Evolutionary conservation across 2,888 invertebrate species (phyloP), one percentile per base, ranked within the genome.

Genomic region (Thymelicus sylvestris): DNA sequence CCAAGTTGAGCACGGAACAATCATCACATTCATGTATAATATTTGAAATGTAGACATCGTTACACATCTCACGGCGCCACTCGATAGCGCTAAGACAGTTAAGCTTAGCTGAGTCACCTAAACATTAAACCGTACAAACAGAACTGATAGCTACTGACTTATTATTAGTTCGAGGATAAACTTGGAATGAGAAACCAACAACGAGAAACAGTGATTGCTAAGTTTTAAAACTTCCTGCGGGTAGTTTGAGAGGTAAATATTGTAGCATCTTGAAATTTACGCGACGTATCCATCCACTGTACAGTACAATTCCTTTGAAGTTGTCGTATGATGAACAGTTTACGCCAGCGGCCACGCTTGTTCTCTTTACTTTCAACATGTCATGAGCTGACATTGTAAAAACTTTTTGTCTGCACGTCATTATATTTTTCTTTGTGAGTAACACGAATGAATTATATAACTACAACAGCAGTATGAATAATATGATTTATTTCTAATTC

Each of bases 21-120:
- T 44, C 8, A 44, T 44, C 0, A 44, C 8, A 44, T 44, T 44
- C 8, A 12, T 44, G 52, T 52, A 50, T 19, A 48, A 65, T 65
- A 41, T 13, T 55, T 7, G 19, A 55, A 19, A 41, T 59, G 59
- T 59, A 59, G 39, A 39, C 31, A 55, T 57, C 64, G 24, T 68
- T 59, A 55, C 13, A 69, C 10, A 19, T 59, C 19, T 59, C 68
- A 12, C 57, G 52, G 15, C 55, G 65, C 52, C 52, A 15, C 38
- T 55, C 52, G 59, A 38, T 39, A 39, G 59, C 50, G 47, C 44
- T 24, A 55, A 68, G 63, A 57, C 62, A 55, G 52, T 47, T 31
- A 12, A 63, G 63, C 59, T 69, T 69, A 64, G 57, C 64, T 57
- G 64, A 69, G 41, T 69, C 69, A 69, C 47, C 19, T 48, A 52